Evolutionary conservation across 2,888 invertebrate species (phyloP).

Genomic region (Globia sparganii): DNA sequence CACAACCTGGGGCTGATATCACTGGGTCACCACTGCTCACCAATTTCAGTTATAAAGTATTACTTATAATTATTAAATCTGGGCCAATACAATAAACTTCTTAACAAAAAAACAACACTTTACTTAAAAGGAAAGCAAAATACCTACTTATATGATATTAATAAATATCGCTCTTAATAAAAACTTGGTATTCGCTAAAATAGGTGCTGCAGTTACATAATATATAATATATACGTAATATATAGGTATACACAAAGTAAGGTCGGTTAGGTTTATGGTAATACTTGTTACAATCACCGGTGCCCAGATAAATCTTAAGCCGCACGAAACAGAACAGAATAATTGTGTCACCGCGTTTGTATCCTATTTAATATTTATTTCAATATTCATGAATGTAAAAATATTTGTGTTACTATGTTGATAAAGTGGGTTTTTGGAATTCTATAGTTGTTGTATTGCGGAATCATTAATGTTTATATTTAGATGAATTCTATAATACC

Average conservation of each 20-base stretch:
- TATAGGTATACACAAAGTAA: constrained; percentile 63
- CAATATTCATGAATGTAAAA: constrained; percentile 53
- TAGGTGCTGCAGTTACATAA: constrained; percentile 52
- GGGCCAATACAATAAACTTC: constrained; percentile 16
- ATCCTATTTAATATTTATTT: constrained; percentile 64
- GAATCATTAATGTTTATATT: constrained; percentile 1
- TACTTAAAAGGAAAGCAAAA: constrained; percentile 45
- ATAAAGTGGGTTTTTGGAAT: constrained; percentile 14
- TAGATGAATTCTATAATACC: not conserved
- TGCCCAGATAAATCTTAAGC: constrained; percentile 75
- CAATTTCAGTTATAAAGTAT: not conserved
- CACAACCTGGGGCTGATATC: too few species aligned
- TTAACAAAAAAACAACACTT: not conserved
- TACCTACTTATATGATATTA: not conserved
- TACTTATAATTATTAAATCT: constrained; percentile 33
- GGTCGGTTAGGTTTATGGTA: constrained; percentile 77
- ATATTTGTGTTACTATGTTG: constrained; percentile 31
- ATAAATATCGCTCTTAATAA: constrained; percentile 41
- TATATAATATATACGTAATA: constrained; percentile 16
- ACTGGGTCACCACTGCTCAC: too few species aligned
- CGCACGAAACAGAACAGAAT: constrained; percentile 74
- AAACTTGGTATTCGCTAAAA: constrained; percentile 42
- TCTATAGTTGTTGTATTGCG: not conserved
- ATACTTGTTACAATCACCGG: constrained; percentile 66
- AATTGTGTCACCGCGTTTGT: constrained; percentile 65